Conservation (phyloP, 2,797 vertebrate genomes). For the Amblyraja radiata region DNA sequence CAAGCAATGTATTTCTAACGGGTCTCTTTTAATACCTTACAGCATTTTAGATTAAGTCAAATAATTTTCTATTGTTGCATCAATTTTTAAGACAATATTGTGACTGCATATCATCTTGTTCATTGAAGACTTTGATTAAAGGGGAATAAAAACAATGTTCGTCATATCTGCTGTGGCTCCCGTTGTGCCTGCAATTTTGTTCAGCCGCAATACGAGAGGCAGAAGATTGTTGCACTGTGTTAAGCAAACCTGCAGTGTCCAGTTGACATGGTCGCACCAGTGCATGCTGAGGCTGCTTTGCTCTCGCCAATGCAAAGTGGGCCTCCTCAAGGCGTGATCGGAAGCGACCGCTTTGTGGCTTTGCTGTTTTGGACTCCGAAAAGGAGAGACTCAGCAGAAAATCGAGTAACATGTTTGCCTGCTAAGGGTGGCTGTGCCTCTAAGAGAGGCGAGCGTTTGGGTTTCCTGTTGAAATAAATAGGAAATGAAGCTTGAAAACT, state of each 20-base stretch:
- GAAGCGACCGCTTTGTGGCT: neutral
- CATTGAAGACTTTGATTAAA: neutral
- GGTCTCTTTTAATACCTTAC: neutral
- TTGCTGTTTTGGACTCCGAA: neutral
- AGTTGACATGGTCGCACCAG: neutral
- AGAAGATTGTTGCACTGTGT: neutral
- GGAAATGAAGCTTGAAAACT: slow-evolving; percentile 16
- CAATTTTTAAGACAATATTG: neutral
- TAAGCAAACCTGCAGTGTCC: neutral
- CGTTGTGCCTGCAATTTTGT: neutral
- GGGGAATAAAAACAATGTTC: neutral
- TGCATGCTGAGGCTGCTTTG: neutral
- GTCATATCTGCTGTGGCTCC: neutral
- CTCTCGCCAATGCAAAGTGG: neutral
- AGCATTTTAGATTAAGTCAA: neutral
- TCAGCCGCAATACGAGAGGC: neutral
- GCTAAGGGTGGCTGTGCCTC: neutral
- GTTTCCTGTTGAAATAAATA: slow-evolving; percentile 17
- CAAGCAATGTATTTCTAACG: neutral
- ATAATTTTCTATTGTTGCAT: neutral
- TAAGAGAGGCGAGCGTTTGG: neutral
- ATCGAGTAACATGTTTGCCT: neutral
- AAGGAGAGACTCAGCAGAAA: neutral
- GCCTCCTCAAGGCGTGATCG: neutral
- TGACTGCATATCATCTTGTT: no score